Evolutionary conservation across 2,888 invertebrate genomes (phyloP).

Genomic region (Conus canariensis): DNA sequence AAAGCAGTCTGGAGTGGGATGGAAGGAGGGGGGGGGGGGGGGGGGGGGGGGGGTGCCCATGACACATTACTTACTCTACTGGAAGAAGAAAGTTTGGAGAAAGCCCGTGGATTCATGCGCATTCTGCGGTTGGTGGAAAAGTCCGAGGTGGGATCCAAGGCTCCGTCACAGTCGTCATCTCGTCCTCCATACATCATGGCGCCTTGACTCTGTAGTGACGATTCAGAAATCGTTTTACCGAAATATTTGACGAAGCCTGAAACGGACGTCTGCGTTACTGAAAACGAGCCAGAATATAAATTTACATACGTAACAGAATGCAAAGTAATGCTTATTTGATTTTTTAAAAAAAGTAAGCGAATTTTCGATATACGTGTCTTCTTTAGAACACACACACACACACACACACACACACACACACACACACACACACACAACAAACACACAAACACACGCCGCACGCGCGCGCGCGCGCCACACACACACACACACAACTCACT

Average conservation of each 20-base stretch:
- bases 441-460: neutral
- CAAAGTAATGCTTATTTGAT: no score
- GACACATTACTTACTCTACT: constrained; percentile 2
- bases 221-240: no score
- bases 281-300: neutral
- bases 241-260: neutral
- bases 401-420: neutral
- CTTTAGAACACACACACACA: neutral
- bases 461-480: no score
- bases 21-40: no score
- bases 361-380: no score
- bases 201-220: neutral
- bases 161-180: constrained; percentile 53
- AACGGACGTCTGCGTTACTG: neutral
- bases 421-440: neutral
- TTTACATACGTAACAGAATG: no score
- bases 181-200: constrained; percentile 12
- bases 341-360: neutral
- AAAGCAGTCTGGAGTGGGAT: no score
- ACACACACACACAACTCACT: no score
- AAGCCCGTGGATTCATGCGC: constrained; percentile 55
- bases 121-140: constrained; percentile 43
- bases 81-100: constrained; percentile 56
- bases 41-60: no score
- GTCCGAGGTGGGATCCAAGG: constrained; percentile 59